Evolutionary conservation across 2,888 invertebrate genomes (phyloP).

Genomic region (Trichogramma dendrolimi): DNA sequence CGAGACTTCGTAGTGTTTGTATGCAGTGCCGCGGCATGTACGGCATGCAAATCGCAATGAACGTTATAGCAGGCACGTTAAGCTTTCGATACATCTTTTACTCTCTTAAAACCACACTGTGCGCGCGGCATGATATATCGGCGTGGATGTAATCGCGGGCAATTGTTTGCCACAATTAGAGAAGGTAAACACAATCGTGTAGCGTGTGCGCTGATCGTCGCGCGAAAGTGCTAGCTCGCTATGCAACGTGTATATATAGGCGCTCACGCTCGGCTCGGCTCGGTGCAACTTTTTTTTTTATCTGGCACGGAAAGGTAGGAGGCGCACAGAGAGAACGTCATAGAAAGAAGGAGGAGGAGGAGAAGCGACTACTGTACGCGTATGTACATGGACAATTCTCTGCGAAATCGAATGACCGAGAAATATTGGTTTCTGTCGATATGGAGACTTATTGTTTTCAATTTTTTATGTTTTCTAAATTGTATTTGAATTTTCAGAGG

Average conservation of each 20-base stretch:
- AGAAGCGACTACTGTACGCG: background rate
- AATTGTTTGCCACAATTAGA: background rate
- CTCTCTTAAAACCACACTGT: background rate
- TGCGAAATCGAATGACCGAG: too few relatives aligned
- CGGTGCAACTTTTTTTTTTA: conserved; percentile 3
- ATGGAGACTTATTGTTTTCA: too few relatives aligned
- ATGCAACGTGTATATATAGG: background rate
- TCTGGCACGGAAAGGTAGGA: conserved; percentile 23
- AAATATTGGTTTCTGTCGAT: too few relatives aligned
- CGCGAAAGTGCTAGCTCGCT: background rate
- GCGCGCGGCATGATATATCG: background rate
- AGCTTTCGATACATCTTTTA: background rate
- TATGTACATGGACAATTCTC: background rate
- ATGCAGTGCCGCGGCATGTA: background rate
- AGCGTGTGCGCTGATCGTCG: background rate
- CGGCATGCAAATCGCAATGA: background rate
- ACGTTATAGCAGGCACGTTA: background rate
- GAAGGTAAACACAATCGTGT: background rate
- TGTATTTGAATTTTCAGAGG: too few relatives aligned
- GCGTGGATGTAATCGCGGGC: too few relatives aligned
- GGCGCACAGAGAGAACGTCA: background rate
- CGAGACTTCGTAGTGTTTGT: too few relatives aligned
- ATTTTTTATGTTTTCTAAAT: too few relatives aligned
- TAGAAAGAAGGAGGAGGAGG: background rate
- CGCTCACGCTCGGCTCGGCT: background rate